These are phyloP conservation scores for Neoaliturus tenellus DNA, from an alignment of 2,888 invertebrate species.

Conservation along the genomic window DNA sequence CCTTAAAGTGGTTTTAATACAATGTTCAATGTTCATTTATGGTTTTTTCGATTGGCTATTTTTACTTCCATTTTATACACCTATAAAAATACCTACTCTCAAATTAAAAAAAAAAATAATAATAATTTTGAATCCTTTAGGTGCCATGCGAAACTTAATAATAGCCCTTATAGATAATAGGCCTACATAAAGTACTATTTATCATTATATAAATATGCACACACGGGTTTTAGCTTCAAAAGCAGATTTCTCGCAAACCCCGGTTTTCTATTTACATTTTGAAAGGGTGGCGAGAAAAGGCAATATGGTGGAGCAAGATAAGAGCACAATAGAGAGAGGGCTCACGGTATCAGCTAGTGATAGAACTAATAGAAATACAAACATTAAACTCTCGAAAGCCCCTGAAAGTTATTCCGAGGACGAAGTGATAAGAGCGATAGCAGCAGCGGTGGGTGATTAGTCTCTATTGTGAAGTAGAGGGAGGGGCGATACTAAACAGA, in stretches of 20 bases:
- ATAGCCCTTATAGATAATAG: no score
- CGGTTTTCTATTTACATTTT: conserved; percentile 2
- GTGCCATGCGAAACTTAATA: no score
- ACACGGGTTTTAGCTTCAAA: no score
- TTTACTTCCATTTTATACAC: no score
- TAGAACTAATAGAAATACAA: conserved; percentile 26
- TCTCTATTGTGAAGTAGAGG: not conserved
- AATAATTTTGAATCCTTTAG: no score
- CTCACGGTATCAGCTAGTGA: not conserved
- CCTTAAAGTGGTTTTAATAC: no score
- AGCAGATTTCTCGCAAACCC: not conserved
- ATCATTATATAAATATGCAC: no score
- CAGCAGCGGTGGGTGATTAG: conserved; percentile 4
- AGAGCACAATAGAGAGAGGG: conserved; percentile 15
- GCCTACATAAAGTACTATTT: no score
- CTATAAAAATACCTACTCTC: no score
- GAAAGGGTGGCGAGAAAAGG: not conserved
- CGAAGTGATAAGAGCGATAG: not conserved
- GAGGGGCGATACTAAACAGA: not conserved
- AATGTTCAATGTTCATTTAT: no score
- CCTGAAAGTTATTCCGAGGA: not conserved
- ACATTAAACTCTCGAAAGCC: conserved; percentile 5
- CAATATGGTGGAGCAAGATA: conserved; percentile 4
- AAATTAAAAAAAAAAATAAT: no score
- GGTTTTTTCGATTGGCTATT: no score